Evolutionary conservation across 1,140 invertebrate species (phyloP), one percentile per base, ranked within the genome.

Genomic region (Bicyclus anynana): DNA sequence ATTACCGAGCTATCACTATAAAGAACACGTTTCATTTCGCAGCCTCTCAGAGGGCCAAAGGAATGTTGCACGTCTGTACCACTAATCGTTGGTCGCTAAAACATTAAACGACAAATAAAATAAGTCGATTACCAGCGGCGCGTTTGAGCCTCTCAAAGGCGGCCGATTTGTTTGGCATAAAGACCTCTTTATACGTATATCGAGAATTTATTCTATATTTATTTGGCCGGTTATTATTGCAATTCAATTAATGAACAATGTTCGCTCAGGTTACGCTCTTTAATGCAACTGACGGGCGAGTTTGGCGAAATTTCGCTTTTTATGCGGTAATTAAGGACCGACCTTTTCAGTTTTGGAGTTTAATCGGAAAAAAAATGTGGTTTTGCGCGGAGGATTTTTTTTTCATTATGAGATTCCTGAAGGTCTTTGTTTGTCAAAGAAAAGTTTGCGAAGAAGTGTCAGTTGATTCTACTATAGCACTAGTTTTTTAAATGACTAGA

Each of bases 161-260:
- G 49, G 72, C 84, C 84, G 84, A 84, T 85, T 87, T 87, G 77
- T 87, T 83, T 80, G 76, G 77, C 66, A 87, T 84, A 85, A 87
- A 85, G 80, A 69, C 59, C 67, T 73, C 79, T 85, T 82, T 87
- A 80, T 67, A 70, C 69, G 67, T 77, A 54, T 54, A 21, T 37
- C n/a, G 67, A 63, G 77, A 77, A 77, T 77, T 74, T 83, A 66
- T 59, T 59, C 54, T 56, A 49, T 49, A 53, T 62, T 63, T 63
- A 84, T 83, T 79, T 61, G 61, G 54, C 53, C 72, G 63, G 73
- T 82, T 87, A 80, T 81, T 84, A 84, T 83, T 81, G 80, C 82
- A 77, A 81, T 87, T 87, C 84, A 87, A 84, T 85, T 84, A 84
- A 78, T 80, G 74, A 68, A 66, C 77, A 77, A 77, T 76, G 72